A percentile compares a stretch with the other conserved stretches of the same genome.
phyloP scores from a whole-genome alignment of 2,113 vertebrate species.

The Pholis gunnellus region DNA sequence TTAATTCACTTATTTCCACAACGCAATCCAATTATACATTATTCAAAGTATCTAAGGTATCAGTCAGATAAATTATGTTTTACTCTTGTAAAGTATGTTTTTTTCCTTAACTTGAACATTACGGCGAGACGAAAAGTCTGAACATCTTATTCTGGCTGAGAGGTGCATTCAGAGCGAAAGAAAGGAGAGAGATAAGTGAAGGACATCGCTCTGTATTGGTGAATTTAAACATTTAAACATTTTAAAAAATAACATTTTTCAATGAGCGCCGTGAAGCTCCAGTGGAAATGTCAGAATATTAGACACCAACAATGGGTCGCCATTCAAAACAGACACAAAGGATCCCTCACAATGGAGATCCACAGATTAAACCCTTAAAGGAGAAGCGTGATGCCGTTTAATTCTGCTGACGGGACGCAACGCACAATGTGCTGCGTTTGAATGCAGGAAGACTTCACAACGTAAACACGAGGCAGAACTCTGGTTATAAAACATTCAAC shows the following conservation, averaged over 20 bases:
- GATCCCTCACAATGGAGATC: conserved; percentile 6
- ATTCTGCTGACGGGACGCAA: neutral
- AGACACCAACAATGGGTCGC: neutral
- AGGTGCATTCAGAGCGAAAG: neutral
- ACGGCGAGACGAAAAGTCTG: neutral
- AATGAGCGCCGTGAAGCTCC: neutral
- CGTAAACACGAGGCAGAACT: neutral
- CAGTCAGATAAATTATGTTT: neutral
- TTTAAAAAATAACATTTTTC: neutral
- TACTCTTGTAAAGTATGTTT: neutral
- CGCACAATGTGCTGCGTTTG: conserved; percentile 2
- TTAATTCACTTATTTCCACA: neutral
- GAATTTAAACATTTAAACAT: neutral
- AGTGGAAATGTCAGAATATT: conserved; percentile 18
- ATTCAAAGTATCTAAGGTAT: neutral
- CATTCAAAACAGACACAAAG: conserved; percentile 36
- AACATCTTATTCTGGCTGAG: conserved; percentile 27
- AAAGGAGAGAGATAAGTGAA: conserved; percentile 19
- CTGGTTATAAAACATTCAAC: neutral
- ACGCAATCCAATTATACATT: too few relatives aligned
- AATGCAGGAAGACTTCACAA: neutral
- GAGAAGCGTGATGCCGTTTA: neutral
- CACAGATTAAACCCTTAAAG: conserved; percentile 25
- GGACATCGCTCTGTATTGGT: conserved; percentile 13
- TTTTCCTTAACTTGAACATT: neutral